phyloP scores from a whole-genome alignment of 2,888 invertebrate species.

The Pemphredon lugubris region DNA sequence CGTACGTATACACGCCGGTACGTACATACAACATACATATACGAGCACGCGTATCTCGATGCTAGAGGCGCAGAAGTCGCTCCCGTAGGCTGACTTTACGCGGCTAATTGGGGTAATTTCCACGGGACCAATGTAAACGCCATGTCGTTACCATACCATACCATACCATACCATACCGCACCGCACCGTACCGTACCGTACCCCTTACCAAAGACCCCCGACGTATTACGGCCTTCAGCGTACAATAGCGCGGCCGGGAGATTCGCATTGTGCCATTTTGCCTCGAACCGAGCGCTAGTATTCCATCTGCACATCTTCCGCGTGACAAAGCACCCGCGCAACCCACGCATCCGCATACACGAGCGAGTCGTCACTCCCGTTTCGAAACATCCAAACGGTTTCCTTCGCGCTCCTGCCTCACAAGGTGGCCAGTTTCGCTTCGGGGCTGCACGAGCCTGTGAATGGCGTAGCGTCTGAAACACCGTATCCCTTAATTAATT shows the following conservation, averaged over 20 bases:
- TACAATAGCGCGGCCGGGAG: conserved; percentile 46
- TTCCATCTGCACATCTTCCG: conserved; percentile 49
- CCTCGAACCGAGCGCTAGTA: conserved; percentile 37
- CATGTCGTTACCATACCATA: conserved; percentile 62
- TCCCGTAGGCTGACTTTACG: conserved; percentile 35
- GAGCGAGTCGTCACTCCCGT: conserved; percentile 30
- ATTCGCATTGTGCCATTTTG: conserved; percentile 54
- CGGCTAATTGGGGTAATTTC: conserved; percentile 77
- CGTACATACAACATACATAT: background rate
- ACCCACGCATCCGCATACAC: conserved; percentile 10
- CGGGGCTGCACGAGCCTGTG: conserved; percentile 9
- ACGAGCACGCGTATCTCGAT: background rate
- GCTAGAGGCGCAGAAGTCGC: conserved; percentile 19
- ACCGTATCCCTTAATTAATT: conserved; percentile 57
- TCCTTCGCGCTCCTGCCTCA: conserved; percentile 32
- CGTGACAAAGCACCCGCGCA: conserved; percentile 50
- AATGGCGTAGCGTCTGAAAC: conserved; percentile 32
- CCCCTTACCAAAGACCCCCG: conserved; percentile 61
- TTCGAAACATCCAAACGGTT: conserved; percentile 24
- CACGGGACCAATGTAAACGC: conserved; percentile 74
- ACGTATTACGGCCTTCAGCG: conserved; percentile 61
- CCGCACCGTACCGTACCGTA: no score
- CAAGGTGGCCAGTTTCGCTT: conserved; percentile 27
- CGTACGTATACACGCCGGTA: background rate
- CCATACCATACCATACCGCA: no score